Percentiles rank a stretch among this genome's conserved stretches.
phyloP scores from a whole-genome alignment of 2,888 invertebrate species.

The Amphipyra berbera region DNA sequence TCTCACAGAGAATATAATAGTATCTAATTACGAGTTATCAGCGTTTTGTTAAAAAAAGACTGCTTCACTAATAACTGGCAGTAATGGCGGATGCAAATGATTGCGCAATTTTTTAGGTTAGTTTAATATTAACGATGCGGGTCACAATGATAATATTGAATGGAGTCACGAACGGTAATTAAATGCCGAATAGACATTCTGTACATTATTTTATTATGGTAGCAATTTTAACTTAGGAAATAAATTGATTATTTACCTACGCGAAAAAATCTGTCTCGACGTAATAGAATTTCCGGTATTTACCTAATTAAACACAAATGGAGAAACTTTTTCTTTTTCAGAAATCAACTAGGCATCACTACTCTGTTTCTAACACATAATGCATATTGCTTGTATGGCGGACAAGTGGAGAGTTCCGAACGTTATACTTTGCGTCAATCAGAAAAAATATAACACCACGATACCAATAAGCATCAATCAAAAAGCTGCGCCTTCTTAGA shows the following conservation, averaged over 20 bases:
- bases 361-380: no score
- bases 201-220: not conserved
- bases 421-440: no score
- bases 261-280: not conserved
- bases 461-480: no score
- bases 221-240: slow-evolving; percentile 13
- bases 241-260: not conserved
- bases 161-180: slow-evolving; percentile 17
- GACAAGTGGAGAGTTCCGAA: no score
- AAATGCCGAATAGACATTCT: slow-evolving; percentile 2
- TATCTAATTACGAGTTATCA: slow-evolving; percentile 27
- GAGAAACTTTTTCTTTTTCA: no score
- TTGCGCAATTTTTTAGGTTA: slow-evolving; percentile 53
- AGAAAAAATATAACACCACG: no score
- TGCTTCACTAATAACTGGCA: slow-evolving; percentile 21
- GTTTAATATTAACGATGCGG: slow-evolving; percentile 42
- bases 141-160: slow-evolving; percentile 46
- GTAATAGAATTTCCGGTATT: not conserved
- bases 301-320: no score
- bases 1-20: slow-evolving; percentile 45
- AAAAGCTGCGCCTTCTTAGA: no score
- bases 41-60: slow-evolving; percentile 18
- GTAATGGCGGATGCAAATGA: slow-evolving; percentile 54
- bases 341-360: no score
- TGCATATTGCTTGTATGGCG: no score